A percentile compares a stretch with the other conserved stretches of the same genome.
phyloP scores from a whole-genome alignment of 2,113 vertebrate genomes.

The Thinocorus orbignyianus region DNA sequence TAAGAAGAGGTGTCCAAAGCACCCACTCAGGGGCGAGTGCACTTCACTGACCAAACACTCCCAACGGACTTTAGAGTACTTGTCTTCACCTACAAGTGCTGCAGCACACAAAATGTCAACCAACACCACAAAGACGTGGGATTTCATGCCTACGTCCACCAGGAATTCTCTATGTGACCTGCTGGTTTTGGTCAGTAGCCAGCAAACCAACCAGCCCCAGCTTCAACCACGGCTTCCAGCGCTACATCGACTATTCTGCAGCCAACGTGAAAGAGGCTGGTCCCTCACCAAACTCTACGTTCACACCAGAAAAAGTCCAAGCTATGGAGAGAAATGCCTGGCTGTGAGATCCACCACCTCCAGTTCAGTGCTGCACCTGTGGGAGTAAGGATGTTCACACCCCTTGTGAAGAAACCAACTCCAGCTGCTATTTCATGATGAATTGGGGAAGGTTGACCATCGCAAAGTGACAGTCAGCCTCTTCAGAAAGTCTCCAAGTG shows the following conservation, averaged over 20 bases:
- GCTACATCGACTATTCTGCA: neutral
- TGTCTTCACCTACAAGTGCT: neutral
- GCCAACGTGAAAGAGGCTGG: neutral
- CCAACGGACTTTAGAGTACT: neutral
- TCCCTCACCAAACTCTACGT: neutral
- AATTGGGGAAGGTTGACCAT: neutral
- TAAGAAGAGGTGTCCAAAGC: neutral
- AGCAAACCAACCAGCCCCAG: neutral
- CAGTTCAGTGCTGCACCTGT: neutral
- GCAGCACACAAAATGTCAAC: neutral
- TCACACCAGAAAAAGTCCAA: neutral
- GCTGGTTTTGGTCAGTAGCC: neutral
- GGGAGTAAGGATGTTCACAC: accelerated
- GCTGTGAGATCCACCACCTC: neutral
- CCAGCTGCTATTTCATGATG: neutral
- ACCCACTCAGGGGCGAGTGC: neutral
- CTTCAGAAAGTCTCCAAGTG: neutral
- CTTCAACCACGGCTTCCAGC: neutral
- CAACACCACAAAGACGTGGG: neutral
- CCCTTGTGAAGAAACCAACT: neutral
- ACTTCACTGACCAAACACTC: neutral
- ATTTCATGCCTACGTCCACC: neutral
- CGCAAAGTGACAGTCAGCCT: neutral
- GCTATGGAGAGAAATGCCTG: neutral
- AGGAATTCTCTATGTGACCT: neutral